Percentiles rank a stretch among this genome's conserved stretches.
Conservation (phyloP, 2,113 vertebrate species). For the Dendropsophus ebraccatus region DNA sequence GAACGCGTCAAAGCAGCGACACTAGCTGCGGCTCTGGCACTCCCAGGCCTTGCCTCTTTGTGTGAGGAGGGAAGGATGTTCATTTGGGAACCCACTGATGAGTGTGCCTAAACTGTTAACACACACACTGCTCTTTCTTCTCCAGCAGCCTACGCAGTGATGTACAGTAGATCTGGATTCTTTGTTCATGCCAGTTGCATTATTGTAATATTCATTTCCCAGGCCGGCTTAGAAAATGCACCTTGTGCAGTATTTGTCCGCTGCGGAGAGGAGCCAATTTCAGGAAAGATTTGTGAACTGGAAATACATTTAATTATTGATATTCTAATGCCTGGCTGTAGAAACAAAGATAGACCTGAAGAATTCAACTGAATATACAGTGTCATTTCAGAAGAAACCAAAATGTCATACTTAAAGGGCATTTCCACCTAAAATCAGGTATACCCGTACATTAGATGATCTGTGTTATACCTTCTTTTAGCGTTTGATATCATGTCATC, state of each 20-base stretch:
- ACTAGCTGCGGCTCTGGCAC: slow-evolving; percentile 37
- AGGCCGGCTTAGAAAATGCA: background rate
- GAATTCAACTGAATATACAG: background rate
- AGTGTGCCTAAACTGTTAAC: slow-evolving; percentile 12
- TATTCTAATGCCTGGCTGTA: background rate
- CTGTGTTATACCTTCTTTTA: no score
- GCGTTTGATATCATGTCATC: no score
- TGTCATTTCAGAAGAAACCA: background rate
- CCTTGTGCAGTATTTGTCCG: background rate
- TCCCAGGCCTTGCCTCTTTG: slow-evolving; percentile 33
- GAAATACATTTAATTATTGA: slow-evolving; percentile 1
- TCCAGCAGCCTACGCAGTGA: background rate
- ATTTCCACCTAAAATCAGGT: no score
- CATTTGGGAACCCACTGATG: background rate
- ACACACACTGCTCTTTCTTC: background rate
- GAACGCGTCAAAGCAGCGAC: slow-evolving; percentile 51
- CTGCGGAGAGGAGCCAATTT: background rate
- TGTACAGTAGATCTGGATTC: slow-evolving; percentile 19
- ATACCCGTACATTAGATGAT: no score
- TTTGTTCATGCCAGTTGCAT: background rate
- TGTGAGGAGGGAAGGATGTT: background rate
- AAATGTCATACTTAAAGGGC: background rate
- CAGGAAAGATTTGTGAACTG: background rate
- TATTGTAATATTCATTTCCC: background rate
- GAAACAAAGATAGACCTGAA: background rate